Evolutionary conservation across 1,140 invertebrate genomes (phyloP).

Genomic region (Diprion similis): DNA sequence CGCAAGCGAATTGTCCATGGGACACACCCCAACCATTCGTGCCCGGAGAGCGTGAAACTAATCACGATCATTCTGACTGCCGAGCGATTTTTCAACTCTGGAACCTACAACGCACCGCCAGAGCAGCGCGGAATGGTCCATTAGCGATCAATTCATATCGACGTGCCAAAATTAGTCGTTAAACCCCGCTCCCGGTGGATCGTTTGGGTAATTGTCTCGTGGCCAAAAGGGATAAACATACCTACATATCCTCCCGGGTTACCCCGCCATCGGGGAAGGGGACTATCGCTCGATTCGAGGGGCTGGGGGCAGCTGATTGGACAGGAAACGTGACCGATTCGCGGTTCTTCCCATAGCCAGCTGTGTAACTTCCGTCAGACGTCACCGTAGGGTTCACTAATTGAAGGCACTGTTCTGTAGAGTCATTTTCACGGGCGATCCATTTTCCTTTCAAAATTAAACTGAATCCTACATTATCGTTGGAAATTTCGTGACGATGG

Average conservation of each 20-base stretch:
- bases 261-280: too few species aligned
- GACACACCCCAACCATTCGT: not conserved
- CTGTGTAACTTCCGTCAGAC: not conserved
- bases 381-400: not conserved
- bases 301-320: too few species aligned
- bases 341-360: not conserved
- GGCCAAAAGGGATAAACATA: not conserved
- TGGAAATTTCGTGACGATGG: too few species aligned
- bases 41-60: not conserved
- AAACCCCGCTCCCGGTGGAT: not conserved
- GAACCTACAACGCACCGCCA: not conserved
- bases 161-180: not conserved
- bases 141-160: constrained; percentile 6
- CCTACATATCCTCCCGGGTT: too few species aligned
- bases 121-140: not conserved
- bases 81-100: not conserved
- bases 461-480: too few species aligned
- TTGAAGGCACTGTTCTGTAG: too few species aligned
- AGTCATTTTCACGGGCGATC: too few species aligned
- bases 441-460: too few species aligned
- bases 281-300: too few species aligned
- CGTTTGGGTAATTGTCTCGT: not conserved
- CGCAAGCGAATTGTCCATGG: not conserved
- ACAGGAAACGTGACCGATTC: too few species aligned
- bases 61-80: not conserved